Conservation (phyloP, 2,113 vertebrate species). For the Upupa epops region DNA sequence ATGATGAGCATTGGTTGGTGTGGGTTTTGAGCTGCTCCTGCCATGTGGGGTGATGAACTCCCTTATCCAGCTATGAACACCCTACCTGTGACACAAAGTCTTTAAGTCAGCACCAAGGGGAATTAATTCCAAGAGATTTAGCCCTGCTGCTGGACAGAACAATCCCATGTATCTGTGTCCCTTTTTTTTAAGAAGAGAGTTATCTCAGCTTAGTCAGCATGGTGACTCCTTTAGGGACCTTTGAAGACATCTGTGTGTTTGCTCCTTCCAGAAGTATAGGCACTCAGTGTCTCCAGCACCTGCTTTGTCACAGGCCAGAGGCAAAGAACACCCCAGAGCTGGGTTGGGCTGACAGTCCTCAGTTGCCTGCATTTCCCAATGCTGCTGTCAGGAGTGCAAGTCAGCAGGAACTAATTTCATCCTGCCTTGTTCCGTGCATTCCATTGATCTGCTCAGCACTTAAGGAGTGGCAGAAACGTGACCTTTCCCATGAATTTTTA, state of each 20-base stretch:
- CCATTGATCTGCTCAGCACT: constrained; percentile 19
- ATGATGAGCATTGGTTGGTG: background rate
- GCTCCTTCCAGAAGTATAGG: background rate
- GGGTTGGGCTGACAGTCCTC: background rate
- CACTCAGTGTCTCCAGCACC: background rate
- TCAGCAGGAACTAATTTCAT: constrained; percentile 1
- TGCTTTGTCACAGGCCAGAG: fast-evolving
- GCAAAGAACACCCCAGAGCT: background rate
- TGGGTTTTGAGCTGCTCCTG: fast-evolving
- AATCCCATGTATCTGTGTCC: background rate
- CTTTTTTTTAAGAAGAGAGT: background rate
- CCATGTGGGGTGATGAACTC: background rate
- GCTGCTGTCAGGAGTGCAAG: background rate
- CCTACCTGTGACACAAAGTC: background rate
- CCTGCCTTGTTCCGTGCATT: background rate
- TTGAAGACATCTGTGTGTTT: background rate
- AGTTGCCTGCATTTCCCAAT: background rate
- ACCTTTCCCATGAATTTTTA: constrained; percentile 59
- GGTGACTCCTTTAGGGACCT: background rate
- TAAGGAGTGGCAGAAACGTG: constrained; percentile 42
- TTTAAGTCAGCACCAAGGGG: background rate
- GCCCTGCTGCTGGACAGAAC: background rate
- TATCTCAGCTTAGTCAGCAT: background rate
- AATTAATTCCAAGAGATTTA: background rate
- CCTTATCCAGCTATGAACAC: background rate